Evolutionary conservation across 2,888 invertebrate genomes (phyloP).

Genomic region (Volucella bombylans): DNA sequence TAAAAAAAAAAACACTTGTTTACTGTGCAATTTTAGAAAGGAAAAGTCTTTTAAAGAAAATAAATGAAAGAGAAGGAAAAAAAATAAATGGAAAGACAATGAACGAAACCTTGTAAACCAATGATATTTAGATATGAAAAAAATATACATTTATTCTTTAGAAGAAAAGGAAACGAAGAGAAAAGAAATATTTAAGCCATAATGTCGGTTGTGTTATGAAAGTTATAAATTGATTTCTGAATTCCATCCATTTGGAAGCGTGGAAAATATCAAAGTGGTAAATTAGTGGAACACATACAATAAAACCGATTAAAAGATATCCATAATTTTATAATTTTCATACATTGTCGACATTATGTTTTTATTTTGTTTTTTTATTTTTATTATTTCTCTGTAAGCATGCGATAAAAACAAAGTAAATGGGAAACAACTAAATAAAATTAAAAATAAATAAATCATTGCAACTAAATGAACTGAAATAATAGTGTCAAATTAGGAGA

Average conservation of each 20-base stretch:
- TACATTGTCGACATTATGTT: background rate
- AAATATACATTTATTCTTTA: constrained; percentile 10
- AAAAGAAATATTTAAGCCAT: constrained; percentile 25
- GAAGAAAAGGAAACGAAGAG: constrained; percentile 3
- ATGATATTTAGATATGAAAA: constrained; percentile 50
- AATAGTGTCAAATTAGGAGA: constrained; percentile 71
- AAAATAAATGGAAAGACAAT: constrained; percentile 1
- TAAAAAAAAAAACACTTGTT: constrained; percentile 63
- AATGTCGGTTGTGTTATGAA: too few relatives aligned
- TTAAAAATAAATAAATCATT: constrained; percentile 20
- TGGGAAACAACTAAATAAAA: constrained; percentile 61
- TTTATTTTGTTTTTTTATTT: constrained; percentile 35
- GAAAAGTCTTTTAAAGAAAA: constrained; percentile 25
- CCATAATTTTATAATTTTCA: too few relatives aligned
- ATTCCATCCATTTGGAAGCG: too few relatives aligned
- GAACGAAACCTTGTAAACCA: constrained; percentile 38
- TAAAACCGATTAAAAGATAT: too few relatives aligned
- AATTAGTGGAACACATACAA: too few relatives aligned
- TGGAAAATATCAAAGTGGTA: too few relatives aligned
- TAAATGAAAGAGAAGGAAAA: constrained; percentile 6
- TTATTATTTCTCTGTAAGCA: constrained; percentile 40
- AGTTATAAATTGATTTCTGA: too few relatives aligned
- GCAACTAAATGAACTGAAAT: constrained; percentile 62
- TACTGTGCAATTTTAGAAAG: constrained; percentile 68
- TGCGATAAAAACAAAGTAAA: constrained; percentile 42